A percentile compares a stretch with the other conserved stretches of the same genome.
These are phyloP conservation scores for Drosophila nr. perissopoda DNA, from an alignment of 2,888 invertebrate species.

Conservation along the genomic window DNA sequence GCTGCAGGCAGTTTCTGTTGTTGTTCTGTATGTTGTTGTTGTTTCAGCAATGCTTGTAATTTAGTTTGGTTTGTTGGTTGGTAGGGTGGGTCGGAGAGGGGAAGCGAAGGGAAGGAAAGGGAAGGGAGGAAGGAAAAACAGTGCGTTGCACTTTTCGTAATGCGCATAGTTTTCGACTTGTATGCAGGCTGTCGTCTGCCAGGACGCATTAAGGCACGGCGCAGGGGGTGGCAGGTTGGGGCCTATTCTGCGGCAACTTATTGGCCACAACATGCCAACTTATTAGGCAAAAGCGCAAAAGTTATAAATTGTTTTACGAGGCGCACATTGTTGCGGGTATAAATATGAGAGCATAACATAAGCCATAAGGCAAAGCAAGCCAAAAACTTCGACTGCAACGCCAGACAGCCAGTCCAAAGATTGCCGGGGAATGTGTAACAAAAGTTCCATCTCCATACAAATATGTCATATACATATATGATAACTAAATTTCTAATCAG, in stretches of 20 bases:
- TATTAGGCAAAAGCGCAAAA: constrained; percentile 79
- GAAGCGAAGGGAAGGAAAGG: neutral
- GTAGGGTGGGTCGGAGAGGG: too few relatives aligned
- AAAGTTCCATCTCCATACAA: neutral
- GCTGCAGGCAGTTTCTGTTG: constrained; percentile 32
- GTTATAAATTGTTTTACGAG: constrained; percentile 79
- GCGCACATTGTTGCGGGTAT: constrained; percentile 72
- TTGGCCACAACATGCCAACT: constrained; percentile 80
- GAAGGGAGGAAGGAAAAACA: neutral
- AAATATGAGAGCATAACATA: constrained; percentile 63
- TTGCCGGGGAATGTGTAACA: neutral
- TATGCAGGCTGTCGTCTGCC: constrained; percentile 50
- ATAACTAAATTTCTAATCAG: neutral
- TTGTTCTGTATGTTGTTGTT: constrained; percentile 23
- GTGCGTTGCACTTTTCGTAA: constrained; percentile 56
- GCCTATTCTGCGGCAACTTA: constrained; percentile 69
- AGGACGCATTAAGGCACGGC: constrained; percentile 20
- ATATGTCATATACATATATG: neutral
- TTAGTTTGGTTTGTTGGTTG: constrained; percentile 44
- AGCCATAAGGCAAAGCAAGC: constrained; percentile 35
- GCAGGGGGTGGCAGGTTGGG: neutral
- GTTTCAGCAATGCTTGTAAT: constrained; percentile 65
- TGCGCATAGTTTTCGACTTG: constrained; percentile 49
- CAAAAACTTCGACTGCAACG: constrained; percentile 41
- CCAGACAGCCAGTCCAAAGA: constrained; percentile 9